Evolutionary conservation across 2,888 invertebrate genomes (phyloP), one percentile per base, ranked within the genome.

Genomic region (Cephus rjabovi): DNA sequence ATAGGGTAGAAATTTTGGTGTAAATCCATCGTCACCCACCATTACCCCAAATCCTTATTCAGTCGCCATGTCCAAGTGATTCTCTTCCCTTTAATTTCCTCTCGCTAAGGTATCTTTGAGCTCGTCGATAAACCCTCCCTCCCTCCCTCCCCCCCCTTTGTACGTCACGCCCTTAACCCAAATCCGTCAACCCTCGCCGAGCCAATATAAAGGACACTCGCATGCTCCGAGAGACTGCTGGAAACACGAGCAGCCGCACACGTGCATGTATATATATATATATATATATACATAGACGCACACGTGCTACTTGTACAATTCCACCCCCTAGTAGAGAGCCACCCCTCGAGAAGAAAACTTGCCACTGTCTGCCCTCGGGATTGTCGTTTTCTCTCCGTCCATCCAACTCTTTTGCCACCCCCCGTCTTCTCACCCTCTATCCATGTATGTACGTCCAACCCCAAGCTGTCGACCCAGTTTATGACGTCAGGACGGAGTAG

Each of bases 81-180:
- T 40, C 15, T 40, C 40, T 40, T 40, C 40, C 40, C 40, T 40
- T 40, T 40, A 40, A 40, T 40, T 40, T 40, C 40, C 40, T 40
- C 40, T 15, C 23, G 40, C 40, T 6, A 23, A 40, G 40, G 40
- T 40, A 40, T 40, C 40, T 40, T 40, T 15, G 40, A 40, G 40
- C 23, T 40, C 6, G 40, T 40, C 40, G 40, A 40, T 40, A 15
- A 40, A 23, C 23, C 40, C 34, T 9, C 34, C 34, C 1, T 0
- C 1, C 34, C 9, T 30, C 30, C 30, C 15, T 0, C 1, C 1
- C 11, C 15, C 4, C 4, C 23, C 15, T 0, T 12, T 3, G 1
- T 56, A 56, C 40, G 40, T 56, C 40, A 56, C 40, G 40, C 81
- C 83, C 83, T 83, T 83, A 83, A 83, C 82, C 83, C 80, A 83